A percentile compares a stretch with the other conserved stretches of the same genome.
These are phyloP conservation scores for Machimus atricapillus DNA, from an alignment of 2,888 invertebrate genomes.

Conservation along the genomic window DNA sequence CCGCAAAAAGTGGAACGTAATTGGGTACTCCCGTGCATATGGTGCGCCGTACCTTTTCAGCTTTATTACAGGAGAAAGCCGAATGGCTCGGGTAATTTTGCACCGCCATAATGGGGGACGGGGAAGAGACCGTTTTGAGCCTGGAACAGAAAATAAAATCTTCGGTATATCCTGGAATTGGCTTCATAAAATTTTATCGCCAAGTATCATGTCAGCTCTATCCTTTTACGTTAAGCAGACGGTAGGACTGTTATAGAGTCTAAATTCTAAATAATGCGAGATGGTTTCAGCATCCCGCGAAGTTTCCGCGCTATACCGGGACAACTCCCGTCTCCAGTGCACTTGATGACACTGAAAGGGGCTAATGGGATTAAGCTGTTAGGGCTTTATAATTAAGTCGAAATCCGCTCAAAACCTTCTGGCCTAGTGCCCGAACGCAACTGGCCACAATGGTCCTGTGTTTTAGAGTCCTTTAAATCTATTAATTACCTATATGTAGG, in stretches of 20 bases:
- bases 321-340: neutral
- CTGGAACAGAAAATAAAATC: neutral
- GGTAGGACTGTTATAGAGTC: neutral
- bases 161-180: constrained; percentile 3
- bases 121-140: neutral
- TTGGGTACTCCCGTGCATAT: constrained; percentile 28
- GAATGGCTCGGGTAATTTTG: constrained; percentile 27
- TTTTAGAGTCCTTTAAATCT: neutral
- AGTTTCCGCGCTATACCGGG: neutral
- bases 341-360: neutral
- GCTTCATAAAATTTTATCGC: constrained; percentile 30
- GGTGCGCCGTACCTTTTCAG: constrained; percentile 16
- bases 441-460: neutral
- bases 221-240: neutral
- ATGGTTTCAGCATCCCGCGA: neutral
- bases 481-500: neutral
- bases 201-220: constrained; percentile 25
- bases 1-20: constrained; percentile 16
- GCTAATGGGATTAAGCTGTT: neutral
- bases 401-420: neutral
- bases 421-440: neutral
- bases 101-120: neutral
- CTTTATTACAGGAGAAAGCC: constrained; percentile 10
- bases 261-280: neutral
- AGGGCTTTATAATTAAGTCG: neutral